Evolutionary conservation across 23 tunicate species (phyloP), one percentile per base, ranked within the genome.

Genomic region (Clavelina lepadiformis): DNA sequence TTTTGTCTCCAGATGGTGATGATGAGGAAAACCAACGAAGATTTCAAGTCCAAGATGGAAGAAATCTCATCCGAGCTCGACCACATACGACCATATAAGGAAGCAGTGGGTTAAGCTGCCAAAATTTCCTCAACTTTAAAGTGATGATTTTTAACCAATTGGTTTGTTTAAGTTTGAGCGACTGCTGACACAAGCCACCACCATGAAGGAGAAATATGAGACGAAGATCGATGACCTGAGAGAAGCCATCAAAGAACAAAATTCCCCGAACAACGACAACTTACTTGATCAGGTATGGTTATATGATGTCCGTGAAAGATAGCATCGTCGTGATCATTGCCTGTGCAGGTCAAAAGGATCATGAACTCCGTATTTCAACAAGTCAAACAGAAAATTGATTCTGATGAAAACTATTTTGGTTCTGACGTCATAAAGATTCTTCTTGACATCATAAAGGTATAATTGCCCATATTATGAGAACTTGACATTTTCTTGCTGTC

Each of bases 291-390:
- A 15, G 7, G 5, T 23, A 21, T 13, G 22, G 23, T 54, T 15
- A 13, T 11, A 41, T 41, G 49, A 8, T 8, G 49, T 41, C 15
- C 15, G 49, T 15, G 11, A 15, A 41, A 41, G 15, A 56, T 35
- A 69, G 8, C 11, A 7, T 55, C 38, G 26, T 33, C 25, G 34
- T 5, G 32, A 24, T 1, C 23, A 5, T 73, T 73, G 56, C 23
- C 11, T 0, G 35, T 3, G n/a, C 57, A 86, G 95, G 75, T 86
- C 27, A 86, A 86, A 71, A 62, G 66, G 6, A 69, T 86, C 26
- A 86, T 86, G 95, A 86, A 86, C 38, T 30, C 18, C 22, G 69
- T 86, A 0, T 86, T 78, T 30, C 95, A 79, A 78, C 80, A 69
- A 2, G 69, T 76, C 26, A 58, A 70, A 35, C 13, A 58, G 37